Conservation (phyloP, 2,797 vertebrate genomes). For the Darevskia nairensis region DNA sequence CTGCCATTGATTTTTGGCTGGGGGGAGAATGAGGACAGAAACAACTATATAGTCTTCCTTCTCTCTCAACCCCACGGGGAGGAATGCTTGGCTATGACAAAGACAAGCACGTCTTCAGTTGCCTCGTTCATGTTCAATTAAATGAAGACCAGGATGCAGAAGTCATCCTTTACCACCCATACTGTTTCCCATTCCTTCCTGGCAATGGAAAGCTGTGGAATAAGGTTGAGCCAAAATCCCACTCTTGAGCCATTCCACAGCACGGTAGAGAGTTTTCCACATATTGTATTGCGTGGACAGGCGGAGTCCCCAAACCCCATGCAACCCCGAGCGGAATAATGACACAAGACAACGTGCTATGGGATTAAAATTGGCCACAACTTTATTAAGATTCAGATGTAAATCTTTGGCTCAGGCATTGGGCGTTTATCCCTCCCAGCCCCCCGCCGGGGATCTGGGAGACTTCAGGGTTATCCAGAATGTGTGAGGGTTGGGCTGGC, state of each 20-base stretch:
- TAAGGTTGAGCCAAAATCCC: background rate
- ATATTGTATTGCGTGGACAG: too few species aligned
- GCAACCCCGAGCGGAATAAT: too few species aligned
- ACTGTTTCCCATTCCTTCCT: background rate
- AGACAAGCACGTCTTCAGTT: background rate
- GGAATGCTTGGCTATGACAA: background rate
- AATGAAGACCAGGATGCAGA: background rate
- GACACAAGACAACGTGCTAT: too few species aligned
- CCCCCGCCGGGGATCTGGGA: too few species aligned
- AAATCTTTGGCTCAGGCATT: too few species aligned
- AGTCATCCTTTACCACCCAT: background rate
- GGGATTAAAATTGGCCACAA: too few species aligned
- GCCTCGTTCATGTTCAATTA: background rate
- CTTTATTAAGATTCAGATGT: too few species aligned
- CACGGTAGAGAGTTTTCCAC: background rate
- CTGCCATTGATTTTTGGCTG: background rate
- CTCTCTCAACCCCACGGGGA: background rate
- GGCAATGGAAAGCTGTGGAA: background rate
- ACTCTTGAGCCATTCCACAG: background rate
- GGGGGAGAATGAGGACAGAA: too few species aligned
- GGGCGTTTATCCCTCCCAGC: too few species aligned
- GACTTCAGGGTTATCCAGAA: too few species aligned
- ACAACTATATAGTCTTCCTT: background rate
- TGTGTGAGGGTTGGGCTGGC: too few species aligned
- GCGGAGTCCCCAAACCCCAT: too few species aligned